These are phyloP conservation scores for Rhinoraja longicauda DNA, from an alignment of 2,797 vertebrate genomes.

Conservation along the genomic window DNA sequence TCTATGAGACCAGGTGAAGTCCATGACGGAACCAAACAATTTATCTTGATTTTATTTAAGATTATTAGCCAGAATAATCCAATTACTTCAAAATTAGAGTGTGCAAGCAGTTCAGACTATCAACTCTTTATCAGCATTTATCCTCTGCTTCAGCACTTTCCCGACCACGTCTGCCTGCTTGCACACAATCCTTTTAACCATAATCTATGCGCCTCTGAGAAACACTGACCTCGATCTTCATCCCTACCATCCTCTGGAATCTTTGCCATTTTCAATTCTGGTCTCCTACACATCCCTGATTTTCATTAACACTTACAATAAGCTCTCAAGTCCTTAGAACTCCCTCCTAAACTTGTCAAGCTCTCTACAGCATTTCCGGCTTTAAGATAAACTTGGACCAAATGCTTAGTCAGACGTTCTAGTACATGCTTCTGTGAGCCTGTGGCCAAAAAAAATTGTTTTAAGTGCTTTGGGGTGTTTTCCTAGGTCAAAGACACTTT, in stretches of 20 bases:
- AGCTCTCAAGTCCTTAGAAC: background rate
- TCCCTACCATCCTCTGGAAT: background rate
- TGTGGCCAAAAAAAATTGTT: background rate
- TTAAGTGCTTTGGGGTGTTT: background rate
- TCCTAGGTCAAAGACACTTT: background rate
- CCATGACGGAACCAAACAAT: background rate
- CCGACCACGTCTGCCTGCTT: background rate
- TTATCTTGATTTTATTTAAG: background rate
- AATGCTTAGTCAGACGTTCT: background rate
- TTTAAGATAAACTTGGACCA: background rate
- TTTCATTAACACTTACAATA: background rate
- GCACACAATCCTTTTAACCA: background rate
- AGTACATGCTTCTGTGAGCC: background rate
- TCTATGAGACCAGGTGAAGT: background rate
- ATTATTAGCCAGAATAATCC: background rate
- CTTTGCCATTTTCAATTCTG: background rate
- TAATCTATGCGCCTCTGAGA: too few species aligned
- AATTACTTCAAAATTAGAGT: background rate
- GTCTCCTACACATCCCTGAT: background rate
- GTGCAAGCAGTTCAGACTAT: background rate
- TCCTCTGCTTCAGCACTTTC: too few species aligned
- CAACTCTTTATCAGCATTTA: too few species aligned
- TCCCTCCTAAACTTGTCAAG: background rate
- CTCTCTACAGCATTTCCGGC: background rate
- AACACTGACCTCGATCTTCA: too few species aligned